Base-by-base conservation (phyloP, 2,888 invertebrate genomes). In the Lamellibrachia columna region DNA sequence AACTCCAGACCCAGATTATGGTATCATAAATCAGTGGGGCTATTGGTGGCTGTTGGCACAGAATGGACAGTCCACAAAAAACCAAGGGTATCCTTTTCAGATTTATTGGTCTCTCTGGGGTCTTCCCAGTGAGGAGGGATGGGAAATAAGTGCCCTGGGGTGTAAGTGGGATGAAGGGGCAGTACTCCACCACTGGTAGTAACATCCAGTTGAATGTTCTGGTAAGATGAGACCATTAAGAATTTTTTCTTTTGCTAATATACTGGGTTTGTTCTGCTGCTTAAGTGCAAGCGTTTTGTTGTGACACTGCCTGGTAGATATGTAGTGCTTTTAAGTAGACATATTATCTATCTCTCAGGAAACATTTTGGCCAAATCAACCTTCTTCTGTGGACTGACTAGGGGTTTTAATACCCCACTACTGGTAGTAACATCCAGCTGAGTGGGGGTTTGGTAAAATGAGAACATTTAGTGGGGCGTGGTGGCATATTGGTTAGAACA, bases 141-240 rank as follows among this genome's bases (percentile, higher is more conserved):
- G 75, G 75, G 75, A 75, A 15, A 22, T 2, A 6, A n/a, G 75
- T 75, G 75, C 75, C 22, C 75, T 22, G 75, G 55, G 75, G 75
- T 75, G 75, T 75, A 75, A 75, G 75, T 75, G 75, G 75, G 75
- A n/a, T 75, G 75, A 75, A 75, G 75, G 75, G 75, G 75, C 75
- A 22, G 75, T 75, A 75, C 15, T 75, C 75, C 75, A 6, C 22
- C 75, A 22, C 75, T 75, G 75, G 75, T 22, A 4, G 75, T 75
- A 75, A 55, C 55, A 55, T 55, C 55, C 55, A 55, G 55, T 9
- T 55, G 55, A 55, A 55, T 55, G 55, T 7, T 55, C 3, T 7
- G 9, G 55, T 55, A 55, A 55, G 55, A 55, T 55, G 55, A 55
- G 55, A 55, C 7, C 9, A 9, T 55, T 55, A 1, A 55, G 2